Evolutionary conservation across 1,140 invertebrate genomes (phyloP).

Genomic region (Nilaparvata lugens): DNA sequence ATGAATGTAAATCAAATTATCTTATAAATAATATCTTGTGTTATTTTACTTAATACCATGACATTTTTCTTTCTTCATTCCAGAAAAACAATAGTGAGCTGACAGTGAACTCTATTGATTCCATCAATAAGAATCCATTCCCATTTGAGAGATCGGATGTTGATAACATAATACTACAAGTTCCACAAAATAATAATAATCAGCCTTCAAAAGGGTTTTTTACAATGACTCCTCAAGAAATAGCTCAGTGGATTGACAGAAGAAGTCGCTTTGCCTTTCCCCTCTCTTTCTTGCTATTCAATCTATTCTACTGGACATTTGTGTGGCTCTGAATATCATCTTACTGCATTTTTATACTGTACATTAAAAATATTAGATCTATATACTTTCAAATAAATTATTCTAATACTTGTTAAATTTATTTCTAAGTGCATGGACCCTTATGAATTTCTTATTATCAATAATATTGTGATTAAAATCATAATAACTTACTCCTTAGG

Average conservation of each 20-base stretch:
- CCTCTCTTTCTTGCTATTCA: conserved; percentile 66
- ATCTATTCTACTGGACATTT: conserved; percentile 73
- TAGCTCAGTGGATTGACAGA: conserved; percentile 76
- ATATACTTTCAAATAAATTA: too few species aligned
- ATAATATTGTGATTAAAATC: too few species aligned
- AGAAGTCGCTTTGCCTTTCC: conserved; percentile 70
- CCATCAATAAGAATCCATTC: background rate
- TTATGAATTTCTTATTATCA: too few species aligned
- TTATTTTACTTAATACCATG: background rate
- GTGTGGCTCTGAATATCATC: background rate
- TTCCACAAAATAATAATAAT: background rate
- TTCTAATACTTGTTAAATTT: too few species aligned
- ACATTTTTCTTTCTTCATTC: background rate
- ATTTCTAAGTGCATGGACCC: too few species aligned
- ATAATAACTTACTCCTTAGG: too few species aligned
- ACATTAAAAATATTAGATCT: too few species aligned
- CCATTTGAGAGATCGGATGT: background rate
- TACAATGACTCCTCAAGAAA: conserved; percentile 76
- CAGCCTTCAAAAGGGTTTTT: conserved; percentile 50
- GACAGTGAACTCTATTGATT: background rate
- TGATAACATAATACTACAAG: background rate
- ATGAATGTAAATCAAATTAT: background rate
- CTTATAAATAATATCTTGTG: background rate
- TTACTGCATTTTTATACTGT: too few species aligned
- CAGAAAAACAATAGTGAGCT: background rate